Percentiles rank a stretch among this genome's conserved stretches.
phyloP scores from a whole-genome alignment of 2,113 vertebrate genomes.

The Calyptomena viridis region DNA sequence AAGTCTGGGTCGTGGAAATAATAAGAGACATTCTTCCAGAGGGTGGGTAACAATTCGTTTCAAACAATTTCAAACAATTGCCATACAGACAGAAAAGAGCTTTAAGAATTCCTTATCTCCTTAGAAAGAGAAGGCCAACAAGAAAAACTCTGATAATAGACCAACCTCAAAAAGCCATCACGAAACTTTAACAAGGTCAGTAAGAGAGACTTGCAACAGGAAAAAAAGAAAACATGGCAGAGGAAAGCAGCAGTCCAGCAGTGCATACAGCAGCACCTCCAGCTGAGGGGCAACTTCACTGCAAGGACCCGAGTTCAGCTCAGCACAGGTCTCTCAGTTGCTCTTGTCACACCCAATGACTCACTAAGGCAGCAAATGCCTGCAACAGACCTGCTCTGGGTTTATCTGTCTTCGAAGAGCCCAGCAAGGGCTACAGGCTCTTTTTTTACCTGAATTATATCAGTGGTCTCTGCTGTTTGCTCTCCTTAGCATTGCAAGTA shows the following conservation, averaged over 20 bases:
- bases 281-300: accelerated
- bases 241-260: background rate
- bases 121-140: background rate
- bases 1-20: background rate
- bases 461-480: background rate
- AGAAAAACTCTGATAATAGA: background rate
- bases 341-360: background rate
- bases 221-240: background rate
- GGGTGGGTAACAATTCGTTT: background rate
- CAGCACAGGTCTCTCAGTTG: accelerated
- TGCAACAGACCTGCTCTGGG: background rate
- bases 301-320: background rate
- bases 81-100: background rate
- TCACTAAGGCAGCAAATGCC: background rate
- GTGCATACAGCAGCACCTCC: background rate
- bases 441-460: background rate
- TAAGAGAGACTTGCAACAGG: accelerated
- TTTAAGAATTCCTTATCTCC: background rate
- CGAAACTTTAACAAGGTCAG: background rate
- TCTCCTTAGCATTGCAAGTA: background rate
- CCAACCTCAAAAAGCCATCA: background rate
- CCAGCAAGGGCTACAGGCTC: background rate
- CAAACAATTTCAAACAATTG: background rate
- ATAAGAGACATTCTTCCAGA: background rate
- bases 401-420: background rate